Base-by-base conservation (phyloP, 2,113 vertebrate species). In the Orycteropus afer region DNA sequence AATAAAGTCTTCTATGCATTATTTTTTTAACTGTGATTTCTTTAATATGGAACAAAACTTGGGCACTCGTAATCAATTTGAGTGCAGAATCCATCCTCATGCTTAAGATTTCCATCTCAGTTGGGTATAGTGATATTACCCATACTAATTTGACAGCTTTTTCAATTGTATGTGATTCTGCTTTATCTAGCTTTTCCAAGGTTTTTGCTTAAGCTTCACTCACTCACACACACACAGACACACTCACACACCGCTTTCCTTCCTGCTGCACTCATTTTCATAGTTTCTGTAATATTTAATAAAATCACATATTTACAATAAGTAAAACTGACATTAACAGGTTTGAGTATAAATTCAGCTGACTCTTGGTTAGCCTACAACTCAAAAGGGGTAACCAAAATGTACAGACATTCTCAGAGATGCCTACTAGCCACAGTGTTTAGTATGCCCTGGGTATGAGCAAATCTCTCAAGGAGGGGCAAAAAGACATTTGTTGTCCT, bases 281-380 rank as follows among this genome's bases (percentile, higher is more conserved):
- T 88, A 40, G 40, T 76, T 49, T 80, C 51, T 63, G 84, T 65
- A 67, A 80, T 88, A 90, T 61, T 55, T 92, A 93, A 59, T 90
- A 59, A 65, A 87, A 88, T 67, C 77, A 40, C 67, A 53, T 27
- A 37, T 65, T 85, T 90, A 37, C 1, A 23, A 37, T 42, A 78
- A 88, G 25, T n/a, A 78, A 92, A 79, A 51, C 17, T 78, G 40
- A 22, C 14, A 74, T 14, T 63, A 61, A 71, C 69, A 78, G 8
- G 18, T 47, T 34, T 71, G 15, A 51, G 23, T 40, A 90, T 91
- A 80, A 90, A 42, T 47, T 4, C 14, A 59, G 20, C 23, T 17
- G 79, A 71, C 42, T 79, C 37, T 57, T 89, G 29, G 71, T 76
- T 42, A 69, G 5, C 55, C 25, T 6, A 42, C 14, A 85, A 27